phyloP scores from a whole-genome alignment of 2,888 invertebrate species.

The Uloborus plumipes region DNA sequence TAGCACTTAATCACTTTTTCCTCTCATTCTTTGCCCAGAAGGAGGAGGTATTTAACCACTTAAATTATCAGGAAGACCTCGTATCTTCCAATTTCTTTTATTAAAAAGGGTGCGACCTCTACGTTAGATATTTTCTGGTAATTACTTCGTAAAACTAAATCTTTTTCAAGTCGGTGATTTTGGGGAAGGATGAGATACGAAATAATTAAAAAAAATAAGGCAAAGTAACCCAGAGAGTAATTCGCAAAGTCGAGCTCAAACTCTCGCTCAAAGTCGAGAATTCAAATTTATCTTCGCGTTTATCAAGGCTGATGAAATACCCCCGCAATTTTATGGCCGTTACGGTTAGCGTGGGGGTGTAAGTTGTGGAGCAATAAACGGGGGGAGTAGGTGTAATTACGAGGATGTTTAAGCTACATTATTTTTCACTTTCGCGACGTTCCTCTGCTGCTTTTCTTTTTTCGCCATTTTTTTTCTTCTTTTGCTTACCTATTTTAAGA shows the following conservation, averaged over 20 bases:
- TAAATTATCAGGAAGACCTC: too few relatives aligned
- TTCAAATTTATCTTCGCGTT: slow-evolving; percentile 50
- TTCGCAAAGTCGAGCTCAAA: slow-evolving; percentile 23
- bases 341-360: slow-evolving; percentile 4
- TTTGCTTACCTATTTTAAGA: slow-evolving; percentile 6
- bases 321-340: slow-evolving; percentile 28
- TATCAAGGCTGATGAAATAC: slow-evolving; percentile 52
- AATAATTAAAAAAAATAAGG: not conserved
- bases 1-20: too few relatives aligned
- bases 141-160: slow-evolving; percentile 33
- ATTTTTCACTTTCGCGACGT: slow-evolving; percentile 30
- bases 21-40: too few relatives aligned
- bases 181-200: too few relatives aligned
- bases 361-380: slow-evolving; percentile 42
- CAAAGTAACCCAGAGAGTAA: slow-evolving; percentile 11
- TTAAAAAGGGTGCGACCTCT: slow-evolving; percentile 29
- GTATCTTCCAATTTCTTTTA: slow-evolving; percentile 12
- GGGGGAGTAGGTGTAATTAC: slow-evolving; percentile 39
- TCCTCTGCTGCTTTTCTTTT: slow-evolving; percentile 20
- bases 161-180: slow-evolving; percentile 7
- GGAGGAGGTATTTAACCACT: too few relatives aligned
- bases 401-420: slow-evolving; percentile 31
- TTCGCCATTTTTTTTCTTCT: slow-evolving; percentile 6
- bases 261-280: slow-evolving; percentile 22
- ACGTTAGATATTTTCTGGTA: slow-evolving; percentile 32